Conservation (phyloP, 2,797 vertebrate species). For the Muscicapa comitata region DNA sequence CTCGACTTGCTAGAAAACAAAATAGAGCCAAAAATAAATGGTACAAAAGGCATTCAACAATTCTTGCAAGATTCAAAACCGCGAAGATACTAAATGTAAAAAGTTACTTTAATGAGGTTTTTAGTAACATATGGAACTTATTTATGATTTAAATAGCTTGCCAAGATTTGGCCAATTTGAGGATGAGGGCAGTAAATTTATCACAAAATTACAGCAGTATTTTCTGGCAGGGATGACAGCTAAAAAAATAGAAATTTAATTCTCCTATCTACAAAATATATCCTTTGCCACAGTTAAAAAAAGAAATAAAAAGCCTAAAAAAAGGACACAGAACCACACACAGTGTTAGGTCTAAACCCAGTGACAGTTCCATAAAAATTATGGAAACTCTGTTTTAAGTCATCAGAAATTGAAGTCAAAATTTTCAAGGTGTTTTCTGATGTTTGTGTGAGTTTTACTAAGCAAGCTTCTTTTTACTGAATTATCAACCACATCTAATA, state of each 20-base stretch:
- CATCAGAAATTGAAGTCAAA: background rate
- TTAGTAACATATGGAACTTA: background rate
- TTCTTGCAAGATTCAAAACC: background rate
- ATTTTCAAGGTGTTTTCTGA: background rate
- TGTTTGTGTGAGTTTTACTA: background rate
- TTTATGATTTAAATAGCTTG: background rate
- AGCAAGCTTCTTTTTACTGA: background rate
- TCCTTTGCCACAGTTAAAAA: background rate
- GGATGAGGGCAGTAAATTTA: background rate
- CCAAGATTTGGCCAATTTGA: background rate
- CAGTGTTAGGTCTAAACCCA: background rate
- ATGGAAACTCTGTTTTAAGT: background rate
- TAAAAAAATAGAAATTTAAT: background rate
- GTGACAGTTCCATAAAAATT: background rate
- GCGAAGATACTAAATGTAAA: background rate
- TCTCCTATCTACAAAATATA: background rate
- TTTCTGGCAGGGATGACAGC: background rate
- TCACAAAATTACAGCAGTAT: background rate
- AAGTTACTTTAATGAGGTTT: background rate
- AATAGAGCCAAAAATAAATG: background rate
- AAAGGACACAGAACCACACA: background rate
- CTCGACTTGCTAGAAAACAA: constrained; percentile 71
- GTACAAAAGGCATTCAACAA: background rate
- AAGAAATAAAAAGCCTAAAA: background rate
- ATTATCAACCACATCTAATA: background rate